Base-by-base conservation (phyloP, 2,797 vertebrate genomes). In the Gallinago stenura region DNA sequence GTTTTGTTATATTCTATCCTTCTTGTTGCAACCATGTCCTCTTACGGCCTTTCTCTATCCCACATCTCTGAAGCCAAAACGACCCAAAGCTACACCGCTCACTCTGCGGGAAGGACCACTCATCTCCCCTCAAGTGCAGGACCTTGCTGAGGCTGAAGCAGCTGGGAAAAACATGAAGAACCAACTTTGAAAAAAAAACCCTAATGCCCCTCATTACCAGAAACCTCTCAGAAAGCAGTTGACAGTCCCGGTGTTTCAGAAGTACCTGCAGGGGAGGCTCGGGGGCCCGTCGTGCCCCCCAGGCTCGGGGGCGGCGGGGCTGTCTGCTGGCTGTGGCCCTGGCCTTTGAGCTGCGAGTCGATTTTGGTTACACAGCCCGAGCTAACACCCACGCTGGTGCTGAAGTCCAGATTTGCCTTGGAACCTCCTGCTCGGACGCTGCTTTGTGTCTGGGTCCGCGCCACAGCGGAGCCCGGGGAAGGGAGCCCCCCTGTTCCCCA, bases 331-430 rank as follows among this genome's bases (percentile, higher is more conserved):
- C 30, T 37, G 31, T 83, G 86, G 45, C 93, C 86, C 51, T 95
- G 95, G 90, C 92, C 95, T 94, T 96, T 96, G 92, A 95, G 48
- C 90, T 78, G 43, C 50, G 81, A 83, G 71, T 83, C 58, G 39
- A n/a, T 86, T 90, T 65, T 66, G 39, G 6, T 77, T 87, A 56
- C 18, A 31, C 22, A 7, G 66, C 96, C 77, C 50, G 39, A 92
- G 48, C 48, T 85, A 77, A 83, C 75, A 54, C 31, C 28, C 70
- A n/a, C 1, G 0, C 56, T 89, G 19, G 81, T 96, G 95, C 95
- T 90, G 89, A 96, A 97, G 96, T 97, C 89, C 93, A 93, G 46
- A 85, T 92, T 83, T 96, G 76, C 69, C 72, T 91, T 86, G 41
- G 26, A 39, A 69, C 48, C 46, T 28, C 2, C 80, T 73, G 68